These are phyloP conservation scores for Benthosema pterotum DNA, from an alignment of 2,797 vertebrate genomes.

Conservation along the genomic window DNA sequence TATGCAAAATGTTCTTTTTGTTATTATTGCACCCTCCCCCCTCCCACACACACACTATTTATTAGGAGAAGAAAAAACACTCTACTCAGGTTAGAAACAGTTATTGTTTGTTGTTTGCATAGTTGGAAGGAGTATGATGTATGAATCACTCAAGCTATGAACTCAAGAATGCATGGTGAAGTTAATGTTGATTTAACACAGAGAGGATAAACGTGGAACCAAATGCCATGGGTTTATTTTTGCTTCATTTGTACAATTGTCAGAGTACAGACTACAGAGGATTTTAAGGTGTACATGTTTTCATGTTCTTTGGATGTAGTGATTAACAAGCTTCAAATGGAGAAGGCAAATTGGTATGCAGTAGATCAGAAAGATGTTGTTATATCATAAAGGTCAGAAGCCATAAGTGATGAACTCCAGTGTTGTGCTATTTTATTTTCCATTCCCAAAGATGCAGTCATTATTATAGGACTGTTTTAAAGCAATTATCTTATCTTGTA, in stretches of 20 bases:
- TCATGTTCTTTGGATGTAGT: no score
- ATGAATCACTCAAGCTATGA: conserved; percentile 14
- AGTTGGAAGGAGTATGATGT: neutral
- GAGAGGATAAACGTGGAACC: no score
- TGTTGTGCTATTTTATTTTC: conserved; percentile 37
- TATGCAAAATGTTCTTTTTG: neutral
- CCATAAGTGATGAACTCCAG: conserved; percentile 7
- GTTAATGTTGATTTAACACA: no score
- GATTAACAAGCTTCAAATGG: conserved; percentile 16
- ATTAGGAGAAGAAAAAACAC: neutral
- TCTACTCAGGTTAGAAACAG: neutral
- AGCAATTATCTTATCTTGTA: conserved; percentile 45
- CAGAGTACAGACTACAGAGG: neutral
- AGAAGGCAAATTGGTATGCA: conserved; percentile 10
- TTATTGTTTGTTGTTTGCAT: neutral
- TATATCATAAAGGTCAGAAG: conserved; percentile 32
- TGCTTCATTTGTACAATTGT: no score
- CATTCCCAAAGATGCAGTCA: conserved; percentile 32
- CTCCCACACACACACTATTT: no score
- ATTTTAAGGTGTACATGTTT: no score
- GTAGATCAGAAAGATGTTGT: no score
- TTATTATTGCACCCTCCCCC: no score
- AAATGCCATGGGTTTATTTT: no score
- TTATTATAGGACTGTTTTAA: conserved; percentile 24
- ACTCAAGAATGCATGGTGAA: conserved; percentile 6